These are phyloP conservation scores for Lysiphlebus fabarum DNA, from an alignment of 1,140 invertebrate species.

Conservation along the genomic window DNA sequence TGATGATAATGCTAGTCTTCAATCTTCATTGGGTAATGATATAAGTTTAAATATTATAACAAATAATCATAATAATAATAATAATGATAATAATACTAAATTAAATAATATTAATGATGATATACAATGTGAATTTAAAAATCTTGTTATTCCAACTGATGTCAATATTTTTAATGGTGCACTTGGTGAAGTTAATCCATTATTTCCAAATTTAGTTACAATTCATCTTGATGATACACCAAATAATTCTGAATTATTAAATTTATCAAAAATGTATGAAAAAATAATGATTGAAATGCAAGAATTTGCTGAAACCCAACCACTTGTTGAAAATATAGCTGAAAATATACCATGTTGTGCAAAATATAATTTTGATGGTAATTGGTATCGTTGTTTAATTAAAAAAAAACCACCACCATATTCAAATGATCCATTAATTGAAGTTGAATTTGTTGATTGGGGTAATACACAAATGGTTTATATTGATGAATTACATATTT, in stretches of 20 bases:
- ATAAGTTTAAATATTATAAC: too few species aligned
- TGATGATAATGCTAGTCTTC: too few species aligned
- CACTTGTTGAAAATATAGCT: constrained; percentile 25
- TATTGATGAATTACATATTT: constrained; percentile 23
- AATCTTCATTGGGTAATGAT: too few species aligned
- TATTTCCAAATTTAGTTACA: background rate
- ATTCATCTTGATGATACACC: constrained; percentile 12
- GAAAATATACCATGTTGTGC: constrained; percentile 41
- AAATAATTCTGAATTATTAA: constrained; percentile 16
- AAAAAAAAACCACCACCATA: background rate
- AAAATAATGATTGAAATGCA: constrained; percentile 34
- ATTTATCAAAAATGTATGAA: constrained; percentile 19
- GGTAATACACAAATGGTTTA: constrained; percentile 56
- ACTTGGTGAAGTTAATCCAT: constrained; percentile 3
- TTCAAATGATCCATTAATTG: constrained; percentile 31
- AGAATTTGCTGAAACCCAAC: constrained; percentile 26
- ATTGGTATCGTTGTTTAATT: constrained; percentile 60
- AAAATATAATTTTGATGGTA: constrained; percentile 33
- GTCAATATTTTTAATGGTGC: constrained; percentile 7
- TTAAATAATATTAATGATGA: too few species aligned
- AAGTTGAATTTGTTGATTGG: constrained; percentile 63
- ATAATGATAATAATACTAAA: too few species aligned
- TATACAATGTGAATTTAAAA: too few species aligned
- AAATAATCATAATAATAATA: too few species aligned
- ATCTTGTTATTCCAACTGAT: constrained; percentile 8